Base-by-base conservation (phyloP, 30 jellyfish, hydroid and myxozoan species). In the Hydra vulgaris region DNA sequence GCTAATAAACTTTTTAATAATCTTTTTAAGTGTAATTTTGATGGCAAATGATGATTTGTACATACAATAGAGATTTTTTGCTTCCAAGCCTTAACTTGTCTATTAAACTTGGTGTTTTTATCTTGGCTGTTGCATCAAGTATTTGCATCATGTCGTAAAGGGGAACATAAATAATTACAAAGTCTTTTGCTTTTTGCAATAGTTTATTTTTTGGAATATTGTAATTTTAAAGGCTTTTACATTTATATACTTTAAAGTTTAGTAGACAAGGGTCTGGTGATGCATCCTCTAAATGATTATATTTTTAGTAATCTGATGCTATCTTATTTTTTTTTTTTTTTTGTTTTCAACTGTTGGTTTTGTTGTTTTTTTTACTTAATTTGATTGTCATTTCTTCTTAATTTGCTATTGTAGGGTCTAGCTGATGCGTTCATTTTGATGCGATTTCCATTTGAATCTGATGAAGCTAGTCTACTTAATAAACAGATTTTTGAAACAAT, bases 401-500 rank as follows among this genome's bases (percentile, higher is more conserved):
- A n/a, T n/a, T n/a, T n/a, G n/a, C n/a, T 40, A 40, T 40, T 40
- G 4, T 71, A 92, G 96, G 99, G 99, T 18, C 79, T 94, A 54
- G 99, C 99, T 15, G 99, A 94, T 73, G 87, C 96, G 23, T 85
- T 88, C 17, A 89, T 89, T 77, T 23, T 94, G 84, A 88, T 94
- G 97, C 67, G 99, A 23, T 81, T 74, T 70, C 89, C 93, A 0
- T 94, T 88, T 76, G 99, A 94, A 55, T 85, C 96, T 40, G 94
- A 86, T 4, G 97, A 89, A 52, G 99, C 99, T 15, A 78, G 61
- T 1, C 86, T 81, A 21, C 85, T 94, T 27, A 94, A 94, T 88
- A 89, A 82, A 79, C 95, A 88, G 74, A 83, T 94, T 27, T 94
- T 94, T 70, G 99, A 94, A 87, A 94, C 99, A 73, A 84, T 94